A percentile compares a stretch with the other conserved stretches of the same genome.
Evolutionary conservation across 2,888 invertebrate genomes (phyloP).

Genomic region (Temnothorax ravouxi): DNA sequence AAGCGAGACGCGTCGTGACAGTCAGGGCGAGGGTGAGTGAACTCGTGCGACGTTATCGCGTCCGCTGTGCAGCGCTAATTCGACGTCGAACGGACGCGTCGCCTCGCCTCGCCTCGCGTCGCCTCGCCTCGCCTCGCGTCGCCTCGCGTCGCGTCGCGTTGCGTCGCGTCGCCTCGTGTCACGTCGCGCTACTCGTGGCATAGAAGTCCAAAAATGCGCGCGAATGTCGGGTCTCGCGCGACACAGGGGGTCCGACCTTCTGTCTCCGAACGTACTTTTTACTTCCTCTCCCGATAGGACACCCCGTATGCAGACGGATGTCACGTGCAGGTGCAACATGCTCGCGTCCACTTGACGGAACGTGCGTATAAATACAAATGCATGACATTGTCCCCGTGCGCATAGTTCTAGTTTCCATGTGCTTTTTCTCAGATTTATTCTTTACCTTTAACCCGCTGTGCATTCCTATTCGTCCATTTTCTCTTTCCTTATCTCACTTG

Average conservation of each 20-base stretch:
- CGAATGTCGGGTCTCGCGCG: conserved; percentile 22
- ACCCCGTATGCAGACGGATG: conserved; percentile 38
- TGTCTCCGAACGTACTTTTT: conserved; percentile 10
- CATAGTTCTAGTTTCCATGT: conserved; percentile 16
- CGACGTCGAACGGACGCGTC: conserved; percentile 67
- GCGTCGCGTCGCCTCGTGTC: conserved; percentile 30
- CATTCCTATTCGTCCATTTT: not conserved
- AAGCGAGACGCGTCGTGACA: conserved; percentile 33
- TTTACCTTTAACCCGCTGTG: not conserved
- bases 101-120: conserved; percentile 40
- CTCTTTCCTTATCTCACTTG: not conserved
- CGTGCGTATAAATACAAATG: conserved; percentile 66
- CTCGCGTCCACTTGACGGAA: conserved; percentile 53
- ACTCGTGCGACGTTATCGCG: conserved; percentile 62
- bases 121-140: conserved; percentile 2
- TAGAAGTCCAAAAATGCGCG: conserved; percentile 41
- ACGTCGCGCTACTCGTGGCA: conserved; percentile 47
- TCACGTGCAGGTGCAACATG: conserved; percentile 23
- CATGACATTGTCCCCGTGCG: conserved; percentile 61
- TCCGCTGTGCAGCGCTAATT: conserved; percentile 63
- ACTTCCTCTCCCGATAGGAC: conserved; percentile 26
- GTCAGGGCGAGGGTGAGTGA: conserved; percentile 59
- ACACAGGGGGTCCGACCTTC: not conserved
- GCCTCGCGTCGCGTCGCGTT: conserved; percentile 28
- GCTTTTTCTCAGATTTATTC: not conserved